Percentiles rank a stretch among this genome's conserved stretches.
These are phyloP conservation scores for Antechinus stuartii DNA, from an alignment of 2,113 vertebrate species.

Conservation along the genomic window DNA sequence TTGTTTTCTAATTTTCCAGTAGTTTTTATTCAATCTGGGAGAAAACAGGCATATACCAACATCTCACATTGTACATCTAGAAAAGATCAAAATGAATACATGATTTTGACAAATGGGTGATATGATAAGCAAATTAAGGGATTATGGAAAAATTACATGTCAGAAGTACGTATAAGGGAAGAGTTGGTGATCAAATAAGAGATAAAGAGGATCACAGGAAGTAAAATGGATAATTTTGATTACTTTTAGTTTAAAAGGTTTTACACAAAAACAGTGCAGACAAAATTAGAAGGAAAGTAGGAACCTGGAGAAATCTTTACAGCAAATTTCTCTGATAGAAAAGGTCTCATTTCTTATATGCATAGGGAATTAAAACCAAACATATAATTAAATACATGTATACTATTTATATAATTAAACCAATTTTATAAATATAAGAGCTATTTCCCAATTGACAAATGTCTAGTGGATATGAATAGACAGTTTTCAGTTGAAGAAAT, in stretches of 20 bases:
- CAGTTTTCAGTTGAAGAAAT: not conserved
- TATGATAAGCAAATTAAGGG: not conserved
- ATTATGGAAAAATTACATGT: not conserved
- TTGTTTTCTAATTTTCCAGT: not conserved
- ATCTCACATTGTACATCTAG: not conserved
- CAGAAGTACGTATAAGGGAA: not conserved
- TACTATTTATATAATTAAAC: not conserved
- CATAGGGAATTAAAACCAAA: not conserved
- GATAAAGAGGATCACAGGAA: not conserved
- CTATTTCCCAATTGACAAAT: not conserved
- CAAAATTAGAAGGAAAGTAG: not conserved
- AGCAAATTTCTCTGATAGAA: not conserved
- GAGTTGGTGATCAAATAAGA: not conserved
- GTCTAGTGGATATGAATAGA: not conserved
- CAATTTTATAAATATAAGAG: not conserved
- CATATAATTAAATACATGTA: not conserved
- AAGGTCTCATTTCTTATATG: not conserved
- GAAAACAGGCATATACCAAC: not conserved
- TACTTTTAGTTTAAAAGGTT: not conserved
- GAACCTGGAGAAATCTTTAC: not conserved
- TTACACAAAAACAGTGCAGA: not conserved
- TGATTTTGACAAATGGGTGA: not conserved
- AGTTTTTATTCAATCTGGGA: too few species aligned
- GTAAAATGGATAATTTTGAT: not conserved
- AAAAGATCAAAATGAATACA: not conserved